Percentiles rank a stretch among this genome's conserved stretches.
Conservation (phyloP, 2,888 invertebrate species). For the Ormyrus thymus region DNA sequence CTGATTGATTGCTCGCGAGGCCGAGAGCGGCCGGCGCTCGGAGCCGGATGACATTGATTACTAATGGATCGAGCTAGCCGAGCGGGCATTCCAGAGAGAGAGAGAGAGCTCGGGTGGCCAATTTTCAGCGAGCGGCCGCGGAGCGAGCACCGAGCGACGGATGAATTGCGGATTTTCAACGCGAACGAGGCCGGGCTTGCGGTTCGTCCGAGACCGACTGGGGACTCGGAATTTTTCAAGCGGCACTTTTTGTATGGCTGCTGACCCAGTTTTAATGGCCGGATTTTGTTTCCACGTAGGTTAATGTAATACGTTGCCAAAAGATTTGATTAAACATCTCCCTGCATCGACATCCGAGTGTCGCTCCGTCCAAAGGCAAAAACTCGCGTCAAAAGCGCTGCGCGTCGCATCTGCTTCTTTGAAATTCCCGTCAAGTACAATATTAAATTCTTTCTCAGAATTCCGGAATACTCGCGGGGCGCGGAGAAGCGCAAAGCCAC, state of each 20-base stretch:
- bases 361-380: too few species aligned
- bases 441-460: constrained; percentile 3
- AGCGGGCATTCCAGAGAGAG: background rate
- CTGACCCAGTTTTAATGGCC: too few species aligned
- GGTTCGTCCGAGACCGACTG: too few species aligned
- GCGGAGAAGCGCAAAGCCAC: too few species aligned
- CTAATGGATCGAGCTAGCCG: constrained; percentile 23
- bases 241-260: too few species aligned
- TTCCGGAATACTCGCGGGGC: background rate
- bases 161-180: background rate
- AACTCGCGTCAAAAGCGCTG: too few species aligned
- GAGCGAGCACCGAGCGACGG: background rate
- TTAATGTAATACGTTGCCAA: too few species aligned
- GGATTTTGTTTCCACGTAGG: too few species aligned
- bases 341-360: too few species aligned
- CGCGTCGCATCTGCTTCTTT: background rate
- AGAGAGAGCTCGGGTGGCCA: background rate
- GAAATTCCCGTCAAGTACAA: background rate
- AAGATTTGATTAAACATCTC: too few species aligned
- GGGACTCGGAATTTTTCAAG: too few species aligned
- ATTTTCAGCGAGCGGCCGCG: constrained; percentile 9
- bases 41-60: constrained; percentile 39
- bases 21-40: background rate
- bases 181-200: too few species aligned
- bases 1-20: constrained; percentile 43